These are phyloP conservation scores for Myrmecophaga tridactyla DNA, from an alignment of 2,113 vertebrate genomes.

Conservation along the genomic window DNA sequence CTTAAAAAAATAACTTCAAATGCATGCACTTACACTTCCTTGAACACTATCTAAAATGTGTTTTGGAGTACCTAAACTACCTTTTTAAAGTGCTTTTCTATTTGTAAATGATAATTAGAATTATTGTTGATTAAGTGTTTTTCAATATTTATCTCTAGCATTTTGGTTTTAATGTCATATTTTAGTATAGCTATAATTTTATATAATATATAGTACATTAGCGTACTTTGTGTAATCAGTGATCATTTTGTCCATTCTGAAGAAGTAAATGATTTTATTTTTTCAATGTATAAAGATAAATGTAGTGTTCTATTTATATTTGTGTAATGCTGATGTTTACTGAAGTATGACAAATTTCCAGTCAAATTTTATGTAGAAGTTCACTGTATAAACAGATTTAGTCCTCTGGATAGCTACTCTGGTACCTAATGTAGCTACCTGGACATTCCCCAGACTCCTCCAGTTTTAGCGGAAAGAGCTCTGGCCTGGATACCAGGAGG, in stretches of 20 bases:
- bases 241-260: neutral
- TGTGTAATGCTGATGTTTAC: neutral
- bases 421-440: neutral
- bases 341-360: neutral
- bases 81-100: neutral
- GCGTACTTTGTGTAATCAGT: neutral
- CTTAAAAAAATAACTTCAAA: neutral
- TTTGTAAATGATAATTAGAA: neutral
- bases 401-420: neutral
- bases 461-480: neutral
- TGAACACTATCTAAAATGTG: neutral
- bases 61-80: neutral
- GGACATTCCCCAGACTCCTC: neutral
- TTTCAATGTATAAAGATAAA: neutral
- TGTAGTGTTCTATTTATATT: neutral
- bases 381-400: neutral
- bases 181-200: conserved; percentile 23
- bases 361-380: neutral
- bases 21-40: neutral
- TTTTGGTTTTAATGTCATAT: neutral
- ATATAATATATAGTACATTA: neutral
- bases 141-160: neutral
- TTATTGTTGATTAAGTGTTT: conserved; percentile 14
- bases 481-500: neutral
- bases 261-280: neutral